Conservation (phyloP, 2,113 vertebrate genomes). For the Rutilus rutilus region DNA sequence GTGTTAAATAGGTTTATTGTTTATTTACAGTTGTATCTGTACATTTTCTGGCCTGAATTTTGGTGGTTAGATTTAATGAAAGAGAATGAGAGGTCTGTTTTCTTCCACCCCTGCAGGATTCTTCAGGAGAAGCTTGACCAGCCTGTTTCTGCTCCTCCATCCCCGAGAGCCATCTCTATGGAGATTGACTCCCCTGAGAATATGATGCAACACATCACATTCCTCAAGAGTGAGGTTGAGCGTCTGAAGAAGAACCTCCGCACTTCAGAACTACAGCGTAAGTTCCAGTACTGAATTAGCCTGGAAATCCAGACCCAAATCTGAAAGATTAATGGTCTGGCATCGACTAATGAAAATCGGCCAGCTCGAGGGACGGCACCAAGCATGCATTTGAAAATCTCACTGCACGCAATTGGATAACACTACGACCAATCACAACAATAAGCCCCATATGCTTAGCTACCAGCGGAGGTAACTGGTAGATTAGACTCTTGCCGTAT, state of each 20-base stretch:
- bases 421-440: too few species aligned
- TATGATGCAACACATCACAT: conserved; percentile 99
- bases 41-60: not conserved
- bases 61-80: not conserved
- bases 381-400: too few species aligned
- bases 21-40: not conserved
- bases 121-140: conserved; percentile 99
- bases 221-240: conserved; percentile 97
- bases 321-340: too few species aligned
- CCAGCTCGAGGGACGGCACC: too few species aligned
- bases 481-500: too few species aligned
- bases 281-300: conserved; percentile 60
- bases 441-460: too few species aligned
- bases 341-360: too few species aligned
- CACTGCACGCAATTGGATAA: too few species aligned
- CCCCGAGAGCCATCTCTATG: conserved; percentile 98
- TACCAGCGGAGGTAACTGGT: too few species aligned
- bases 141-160: conserved; percentile 94
- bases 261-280: conserved; percentile 95
- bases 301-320: too few species aligned
- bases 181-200: conserved; percentile 99
- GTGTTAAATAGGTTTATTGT: not conserved
- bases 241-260: conserved; percentile 96
- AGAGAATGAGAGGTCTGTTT: not conserved
- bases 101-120: conserved; percentile 77